Percentiles rank a stretch among this genome's conserved stretches.
Conservation (phyloP, 2,888 invertebrate genomes). For the Rotaria macrura region DNA sequence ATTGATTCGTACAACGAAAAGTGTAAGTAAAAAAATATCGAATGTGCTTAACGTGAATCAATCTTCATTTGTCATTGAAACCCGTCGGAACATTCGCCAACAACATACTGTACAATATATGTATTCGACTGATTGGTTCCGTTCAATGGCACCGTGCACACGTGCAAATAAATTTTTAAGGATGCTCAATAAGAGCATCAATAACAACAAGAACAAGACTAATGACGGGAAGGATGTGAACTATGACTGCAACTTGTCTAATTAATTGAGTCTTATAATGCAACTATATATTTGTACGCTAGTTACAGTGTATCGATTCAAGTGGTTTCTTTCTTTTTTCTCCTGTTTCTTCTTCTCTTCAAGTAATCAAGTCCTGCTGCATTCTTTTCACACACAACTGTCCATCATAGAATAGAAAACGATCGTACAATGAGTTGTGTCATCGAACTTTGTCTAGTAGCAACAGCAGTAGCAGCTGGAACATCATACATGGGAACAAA, state of each 20-base stretch:
- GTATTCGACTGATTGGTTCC: not conserved
- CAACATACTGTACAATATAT: too few species aligned
- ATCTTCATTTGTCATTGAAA: not conserved
- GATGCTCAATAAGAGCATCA: too few species aligned
- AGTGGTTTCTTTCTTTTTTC: not conserved
- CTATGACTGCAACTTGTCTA: too few species aligned
- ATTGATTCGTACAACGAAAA: not conserved
- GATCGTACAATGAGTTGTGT: not conserved
- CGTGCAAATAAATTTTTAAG: too few species aligned
- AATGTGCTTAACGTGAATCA: not conserved
- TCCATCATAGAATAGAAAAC: not conserved
- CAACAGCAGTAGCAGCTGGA: not conserved
- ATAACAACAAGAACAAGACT: too few species aligned
- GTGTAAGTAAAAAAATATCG: not conserved
- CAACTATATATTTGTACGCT: too few species aligned
- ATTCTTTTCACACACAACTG: not conserved
- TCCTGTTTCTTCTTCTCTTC: not conserved
- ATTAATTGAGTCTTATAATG: too few species aligned
- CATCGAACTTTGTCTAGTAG: not conserved
- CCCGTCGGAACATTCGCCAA: not conserved
- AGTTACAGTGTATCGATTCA: too few species aligned
- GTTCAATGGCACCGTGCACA: not conserved
- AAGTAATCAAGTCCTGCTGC: not conserved
- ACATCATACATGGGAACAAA: not conserved
- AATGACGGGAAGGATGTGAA: too few species aligned